Evolutionary conservation across 2,888 invertebrate species (phyloP).

Genomic region (Epinotia nisella): DNA sequence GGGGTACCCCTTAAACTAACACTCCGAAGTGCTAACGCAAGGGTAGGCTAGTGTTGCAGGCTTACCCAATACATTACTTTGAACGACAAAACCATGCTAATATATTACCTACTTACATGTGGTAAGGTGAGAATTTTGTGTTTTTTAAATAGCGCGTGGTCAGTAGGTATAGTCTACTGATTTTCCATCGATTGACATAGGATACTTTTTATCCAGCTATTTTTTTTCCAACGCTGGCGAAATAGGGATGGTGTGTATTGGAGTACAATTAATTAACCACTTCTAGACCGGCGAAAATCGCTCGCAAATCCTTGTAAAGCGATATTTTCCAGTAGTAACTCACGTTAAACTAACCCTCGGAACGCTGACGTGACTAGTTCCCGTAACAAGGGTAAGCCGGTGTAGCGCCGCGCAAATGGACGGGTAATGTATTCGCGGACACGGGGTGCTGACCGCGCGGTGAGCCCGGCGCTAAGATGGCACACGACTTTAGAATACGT

Average conservation of each 20-base stretch:
- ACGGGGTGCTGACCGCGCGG: constrained; percentile 68
- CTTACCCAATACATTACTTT: too few relatives aligned
- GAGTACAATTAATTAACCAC: neutral
- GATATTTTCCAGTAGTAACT: neutral
- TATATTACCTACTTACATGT: too few relatives aligned
- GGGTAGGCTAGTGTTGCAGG: neutral
- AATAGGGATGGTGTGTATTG: too few relatives aligned
- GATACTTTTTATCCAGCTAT: too few relatives aligned
- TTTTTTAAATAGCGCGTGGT: too few relatives aligned
- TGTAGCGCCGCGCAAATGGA: constrained; percentile 47
- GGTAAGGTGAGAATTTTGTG: too few relatives aligned
- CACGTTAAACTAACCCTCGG: constrained; percentile 1
- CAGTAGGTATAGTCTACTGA: too few relatives aligned
- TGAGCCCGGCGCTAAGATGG: constrained; percentile 35
- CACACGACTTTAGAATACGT: neutral
- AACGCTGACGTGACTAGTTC: constrained; percentile 30
- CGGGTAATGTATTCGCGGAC: constrained; percentile 69
- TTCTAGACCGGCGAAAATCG: neutral
- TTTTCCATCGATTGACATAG: too few relatives aligned
- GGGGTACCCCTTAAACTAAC: neutral
- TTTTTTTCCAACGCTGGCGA: too few relatives aligned
- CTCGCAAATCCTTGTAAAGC: neutral
- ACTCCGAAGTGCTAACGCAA: neutral
- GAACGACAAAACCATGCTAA: too few relatives aligned
- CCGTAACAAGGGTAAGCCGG: constrained; percentile 51